Evolutionary conservation across 2,888 invertebrate genomes (phyloP).

Genomic region (Encarsia formosa): DNA sequence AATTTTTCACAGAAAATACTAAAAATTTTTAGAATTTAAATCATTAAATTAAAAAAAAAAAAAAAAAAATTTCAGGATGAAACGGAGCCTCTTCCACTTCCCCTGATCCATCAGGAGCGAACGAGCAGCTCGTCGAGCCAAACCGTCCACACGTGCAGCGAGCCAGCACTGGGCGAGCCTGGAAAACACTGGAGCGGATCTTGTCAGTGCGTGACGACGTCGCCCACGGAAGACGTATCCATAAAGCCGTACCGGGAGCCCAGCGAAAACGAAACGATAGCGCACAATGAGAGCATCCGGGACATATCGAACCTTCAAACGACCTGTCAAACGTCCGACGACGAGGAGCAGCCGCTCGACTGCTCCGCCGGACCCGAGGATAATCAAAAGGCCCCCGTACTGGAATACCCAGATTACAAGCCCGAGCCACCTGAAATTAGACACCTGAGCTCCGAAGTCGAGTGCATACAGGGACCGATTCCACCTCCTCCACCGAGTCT

Average conservation of each 20-base stretch:
- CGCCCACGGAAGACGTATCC: slow-evolving; percentile 12
- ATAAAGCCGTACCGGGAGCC: slow-evolving; percentile 13
- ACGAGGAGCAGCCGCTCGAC: slow-evolving; percentile 19
- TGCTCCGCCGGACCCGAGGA: slow-evolving; percentile 18
- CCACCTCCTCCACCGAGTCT: slow-evolving; percentile 2
- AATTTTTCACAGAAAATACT: too few relatives aligned
- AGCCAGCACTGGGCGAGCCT: slow-evolving; percentile 12
- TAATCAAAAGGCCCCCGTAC: not conserved
- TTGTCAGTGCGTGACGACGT: slow-evolving; percentile 10
- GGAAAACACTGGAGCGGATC: slow-evolving; percentile 13
- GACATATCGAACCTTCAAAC: not conserved
- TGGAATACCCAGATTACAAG: slow-evolving; percentile 10
- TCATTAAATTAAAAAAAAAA: too few relatives aligned
- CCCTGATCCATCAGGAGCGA: slow-evolving; percentile 23
- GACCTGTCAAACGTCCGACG: too few relatives aligned
- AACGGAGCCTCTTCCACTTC: slow-evolving; percentile 16
- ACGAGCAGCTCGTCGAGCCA: not conserved
- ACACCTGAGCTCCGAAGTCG: slow-evolving; percentile 19
- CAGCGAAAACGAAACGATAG: not conserved
- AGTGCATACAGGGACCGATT: slow-evolving; percentile 18
- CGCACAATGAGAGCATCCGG: not conserved
- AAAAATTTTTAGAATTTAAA: too few relatives aligned
- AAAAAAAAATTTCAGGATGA: slow-evolving; percentile 16
- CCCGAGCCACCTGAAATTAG: slow-evolving; percentile 11
- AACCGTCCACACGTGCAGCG: not conserved